Percentiles rank a stretch among this genome's conserved stretches.
Evolutionary conservation across 2,888 invertebrate species (phyloP).

Genomic region (Hofmannophila pseudospretella): DNA sequence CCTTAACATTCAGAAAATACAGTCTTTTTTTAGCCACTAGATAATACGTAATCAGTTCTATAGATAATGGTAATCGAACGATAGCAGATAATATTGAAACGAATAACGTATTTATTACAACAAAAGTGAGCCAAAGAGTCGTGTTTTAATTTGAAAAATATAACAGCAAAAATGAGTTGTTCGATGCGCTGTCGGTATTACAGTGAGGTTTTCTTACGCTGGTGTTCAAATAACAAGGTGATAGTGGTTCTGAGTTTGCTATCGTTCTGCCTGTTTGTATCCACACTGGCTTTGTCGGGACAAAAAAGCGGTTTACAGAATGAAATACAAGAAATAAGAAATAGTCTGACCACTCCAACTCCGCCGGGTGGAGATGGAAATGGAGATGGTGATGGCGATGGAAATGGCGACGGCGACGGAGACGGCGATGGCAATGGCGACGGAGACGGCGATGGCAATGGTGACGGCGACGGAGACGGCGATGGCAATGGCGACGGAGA

Average conservation of each 20-base stretch:
- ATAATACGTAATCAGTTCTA: constrained; percentile 1
- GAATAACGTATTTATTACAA: not conserved
- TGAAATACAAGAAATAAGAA: constrained; percentile 32
- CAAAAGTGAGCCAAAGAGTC: not conserved
- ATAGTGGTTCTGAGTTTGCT: constrained; percentile 54
- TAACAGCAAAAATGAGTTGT: constrained; percentile 22
- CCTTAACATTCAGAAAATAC: not conserved
- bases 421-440: no score
- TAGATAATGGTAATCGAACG: constrained; percentile 2
- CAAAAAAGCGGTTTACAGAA: constrained; percentile 41
- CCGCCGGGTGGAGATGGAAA: no score
- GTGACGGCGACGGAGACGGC: no score
- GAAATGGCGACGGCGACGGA: no score
- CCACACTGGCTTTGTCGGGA: constrained; percentile 48
- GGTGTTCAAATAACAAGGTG: constrained; percentile 60
- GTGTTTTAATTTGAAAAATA: constrained; percentile 5
- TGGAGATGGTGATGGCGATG: no score
- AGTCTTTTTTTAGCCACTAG: not conserved
- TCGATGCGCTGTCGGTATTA: constrained; percentile 47
- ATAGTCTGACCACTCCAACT: not conserved
- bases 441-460: no score
- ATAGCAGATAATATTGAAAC: not conserved
- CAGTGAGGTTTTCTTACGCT: constrained; percentile 38
- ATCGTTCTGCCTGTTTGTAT: constrained; percentile 56
- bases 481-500: no score